Evolutionary conservation across 2,797 vertebrate species (phyloP).

Genomic region (Epinephelus coioides): DNA sequence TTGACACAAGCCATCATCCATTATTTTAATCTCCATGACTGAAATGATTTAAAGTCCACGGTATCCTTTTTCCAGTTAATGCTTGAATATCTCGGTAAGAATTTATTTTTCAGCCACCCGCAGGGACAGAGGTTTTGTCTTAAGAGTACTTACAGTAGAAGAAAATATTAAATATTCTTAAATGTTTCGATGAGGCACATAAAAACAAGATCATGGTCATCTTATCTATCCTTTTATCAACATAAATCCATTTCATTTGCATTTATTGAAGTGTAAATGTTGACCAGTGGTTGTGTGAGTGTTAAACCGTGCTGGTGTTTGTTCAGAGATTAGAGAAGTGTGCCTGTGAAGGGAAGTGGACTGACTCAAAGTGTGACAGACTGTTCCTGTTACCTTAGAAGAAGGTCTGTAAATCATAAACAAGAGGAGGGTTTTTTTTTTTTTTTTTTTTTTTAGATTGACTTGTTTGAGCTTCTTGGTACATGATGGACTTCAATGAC

Average conservation of each 20-base stretch:
- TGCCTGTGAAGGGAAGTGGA: not conserved
- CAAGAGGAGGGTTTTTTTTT: not conserved
- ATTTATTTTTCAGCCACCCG: too few species aligned
- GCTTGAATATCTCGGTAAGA: too few species aligned
- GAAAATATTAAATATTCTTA: not conserved
- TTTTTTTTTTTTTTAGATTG: not conserved
- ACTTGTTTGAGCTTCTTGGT: too few species aligned
- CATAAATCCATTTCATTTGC: not conserved
- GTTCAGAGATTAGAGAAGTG: slow-evolving; percentile 34
- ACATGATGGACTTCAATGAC: not conserved
- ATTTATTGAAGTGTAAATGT: not conserved
- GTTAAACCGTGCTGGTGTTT: not conserved
- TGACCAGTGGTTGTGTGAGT: too few species aligned
- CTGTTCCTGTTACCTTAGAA: slow-evolving; percentile 19
- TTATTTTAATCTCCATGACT: too few species aligned
- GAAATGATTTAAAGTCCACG: too few species aligned
- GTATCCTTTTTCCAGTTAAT: too few species aligned
- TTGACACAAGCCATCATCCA: too few species aligned
- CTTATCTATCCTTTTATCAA: too few species aligned
- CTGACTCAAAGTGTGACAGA: not conserved
- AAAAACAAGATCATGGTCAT: not conserved
- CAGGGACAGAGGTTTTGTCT: not conserved
- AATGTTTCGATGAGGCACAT: not conserved
- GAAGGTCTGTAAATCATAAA: not conserved
- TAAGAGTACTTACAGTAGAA: not conserved